phyloP scores from a whole-genome alignment of 1,140 invertebrate species.

The Bombus confusus region DNA sequence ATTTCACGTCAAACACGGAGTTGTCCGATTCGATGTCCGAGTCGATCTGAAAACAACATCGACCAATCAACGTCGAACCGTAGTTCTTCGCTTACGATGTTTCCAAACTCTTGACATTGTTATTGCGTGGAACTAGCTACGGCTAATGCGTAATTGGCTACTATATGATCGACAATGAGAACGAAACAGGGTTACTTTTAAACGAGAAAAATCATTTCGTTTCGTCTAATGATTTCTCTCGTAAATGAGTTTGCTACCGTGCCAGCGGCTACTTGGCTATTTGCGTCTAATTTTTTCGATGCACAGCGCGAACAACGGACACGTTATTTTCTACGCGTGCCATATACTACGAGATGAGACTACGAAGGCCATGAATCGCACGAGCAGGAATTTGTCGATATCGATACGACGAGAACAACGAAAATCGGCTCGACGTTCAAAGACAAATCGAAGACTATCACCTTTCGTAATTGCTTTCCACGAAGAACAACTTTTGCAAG shows the following conservation, averaged over 20 bases:
- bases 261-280: neutral
- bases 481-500: neutral
- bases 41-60: slow-evolving; percentile 81
- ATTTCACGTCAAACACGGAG: slow-evolving; percentile 84
- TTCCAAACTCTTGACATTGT: too few species aligned
- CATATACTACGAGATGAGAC: too few species aligned
- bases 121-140: too few species aligned
- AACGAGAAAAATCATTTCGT: neutral
- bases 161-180: too few species aligned
- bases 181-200: neutral
- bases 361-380: too few species aligned
- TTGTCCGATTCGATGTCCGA: slow-evolving; percentile 85
- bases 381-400: neutral
- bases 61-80: neutral
- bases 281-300: neutral
- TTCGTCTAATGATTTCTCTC: neutral
- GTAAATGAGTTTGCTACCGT: neutral
- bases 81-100: too few species aligned
- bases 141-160: too few species aligned
- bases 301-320: too few species aligned
- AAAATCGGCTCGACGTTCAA: too few species aligned
- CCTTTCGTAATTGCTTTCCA: slow-evolving; percentile 7
- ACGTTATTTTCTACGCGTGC: neutral
- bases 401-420: neutral
- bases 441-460: neutral